A percentile compares a stretch with the other conserved stretches of the same genome.
Evolutionary conservation across 2,113 vertebrate species (phyloP).

Genomic region (Apaloderma vittatum): DNA sequence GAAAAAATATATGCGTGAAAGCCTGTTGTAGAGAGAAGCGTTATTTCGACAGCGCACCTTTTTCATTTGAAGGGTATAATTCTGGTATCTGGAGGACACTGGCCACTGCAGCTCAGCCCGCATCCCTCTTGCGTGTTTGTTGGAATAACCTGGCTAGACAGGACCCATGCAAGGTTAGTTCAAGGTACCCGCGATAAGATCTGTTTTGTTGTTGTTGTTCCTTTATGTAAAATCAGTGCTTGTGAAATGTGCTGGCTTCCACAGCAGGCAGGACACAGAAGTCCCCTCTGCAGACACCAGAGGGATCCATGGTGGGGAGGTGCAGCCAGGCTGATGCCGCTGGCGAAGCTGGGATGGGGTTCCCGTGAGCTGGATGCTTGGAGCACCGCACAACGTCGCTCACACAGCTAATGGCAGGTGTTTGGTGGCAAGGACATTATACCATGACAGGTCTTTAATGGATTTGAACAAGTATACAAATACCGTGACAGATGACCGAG

Average conservation of each 20-base stretch:
- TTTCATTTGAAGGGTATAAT: background rate
- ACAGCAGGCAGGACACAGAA: background rate
- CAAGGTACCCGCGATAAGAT: conserved; percentile 34
- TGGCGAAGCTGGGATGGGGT: background rate
- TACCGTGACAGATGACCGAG: background rate
- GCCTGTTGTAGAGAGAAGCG: background rate
- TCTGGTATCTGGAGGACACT: background rate
- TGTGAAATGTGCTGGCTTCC: conserved; percentile 17
- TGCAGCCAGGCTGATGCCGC: background rate
- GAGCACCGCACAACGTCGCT: accelerated
- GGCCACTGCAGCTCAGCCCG: background rate
- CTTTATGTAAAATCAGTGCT: background rate
- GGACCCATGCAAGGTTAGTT: background rate
- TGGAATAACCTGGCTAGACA: conserved; percentile 27
- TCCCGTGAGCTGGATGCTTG: accelerated
- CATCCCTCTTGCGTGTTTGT: background rate
- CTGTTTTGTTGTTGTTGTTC: background rate
- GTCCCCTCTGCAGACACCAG: background rate
- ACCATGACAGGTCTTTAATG: background rate
- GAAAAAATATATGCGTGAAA: accelerated
- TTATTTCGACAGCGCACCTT: background rate
- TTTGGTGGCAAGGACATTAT: background rate
- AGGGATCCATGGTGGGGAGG: background rate
- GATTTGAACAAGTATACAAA: background rate
- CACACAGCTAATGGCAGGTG: background rate